A percentile compares a stretch with the other conserved stretches of the same genome.
phyloP scores from a whole-genome alignment of 2,797 vertebrate species.

The Leptodactylus fallax region DNA sequence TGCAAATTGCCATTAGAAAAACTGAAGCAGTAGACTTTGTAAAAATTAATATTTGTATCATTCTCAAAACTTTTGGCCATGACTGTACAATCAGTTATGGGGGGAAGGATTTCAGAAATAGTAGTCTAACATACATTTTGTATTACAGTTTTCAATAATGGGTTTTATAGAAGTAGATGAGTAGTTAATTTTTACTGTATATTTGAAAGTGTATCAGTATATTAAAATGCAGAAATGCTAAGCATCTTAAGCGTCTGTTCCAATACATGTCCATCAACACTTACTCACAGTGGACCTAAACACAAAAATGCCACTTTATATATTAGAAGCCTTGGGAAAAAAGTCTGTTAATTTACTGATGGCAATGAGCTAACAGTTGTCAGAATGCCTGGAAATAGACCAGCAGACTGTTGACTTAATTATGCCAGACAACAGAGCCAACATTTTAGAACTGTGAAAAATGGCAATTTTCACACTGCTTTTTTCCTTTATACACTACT shows the following conservation, averaged over 20 bases:
- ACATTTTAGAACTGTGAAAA: constrained; percentile 73
- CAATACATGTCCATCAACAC: constrained; percentile 17
- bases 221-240: constrained; percentile 2
- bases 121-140: too few species aligned
- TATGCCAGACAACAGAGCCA: constrained; percentile 71
- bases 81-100: too few species aligned
- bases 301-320: constrained; percentile 64
- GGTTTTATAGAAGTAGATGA: background rate
- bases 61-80: too few species aligned
- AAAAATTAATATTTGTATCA: too few species aligned
- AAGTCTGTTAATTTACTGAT: constrained; percentile 68
- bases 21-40: too few species aligned
- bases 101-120: too few species aligned
- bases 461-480: constrained; percentile 70
- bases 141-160: background rate
- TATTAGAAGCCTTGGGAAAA: constrained; percentile 63
- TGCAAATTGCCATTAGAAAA: too few species aligned
- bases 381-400: constrained; percentile 70
- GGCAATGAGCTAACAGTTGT: constrained; percentile 70
- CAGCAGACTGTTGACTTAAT: constrained; percentile 75
- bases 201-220: background rate
- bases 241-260: background rate
- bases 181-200: constrained; percentile 2
- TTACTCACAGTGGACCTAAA: constrained; percentile 59
- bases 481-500: constrained; percentile 52